Conservation (phyloP, 1,140 invertebrate genomes). For the Anoplolepis gracilipes region DNA sequence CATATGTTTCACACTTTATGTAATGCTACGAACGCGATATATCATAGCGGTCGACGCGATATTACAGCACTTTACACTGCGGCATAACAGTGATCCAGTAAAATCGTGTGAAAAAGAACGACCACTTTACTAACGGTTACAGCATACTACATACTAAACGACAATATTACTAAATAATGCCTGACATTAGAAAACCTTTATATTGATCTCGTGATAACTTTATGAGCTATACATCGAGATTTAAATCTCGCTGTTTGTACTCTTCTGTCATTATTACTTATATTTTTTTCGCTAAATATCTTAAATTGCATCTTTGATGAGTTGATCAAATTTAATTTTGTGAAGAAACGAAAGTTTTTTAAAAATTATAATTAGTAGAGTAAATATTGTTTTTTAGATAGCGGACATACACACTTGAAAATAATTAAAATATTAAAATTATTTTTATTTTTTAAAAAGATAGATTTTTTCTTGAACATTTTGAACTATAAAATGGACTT, state of each 20-base stretch:
- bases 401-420: no score
- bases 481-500: no score
- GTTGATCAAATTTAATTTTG: no score
- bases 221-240: background rate
- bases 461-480: no score
- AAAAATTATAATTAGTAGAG: no score
- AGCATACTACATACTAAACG: no score
- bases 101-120: background rate
- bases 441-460: no score
- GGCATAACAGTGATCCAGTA: background rate
- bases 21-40: background rate
- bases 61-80: background rate
- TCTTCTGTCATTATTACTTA: no score
- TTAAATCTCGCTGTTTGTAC: conserved; percentile 13
- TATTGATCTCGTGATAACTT: background rate
- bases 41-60: background rate
- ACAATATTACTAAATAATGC: background rate
- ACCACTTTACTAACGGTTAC: background rate
- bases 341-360: no score
- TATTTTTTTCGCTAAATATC: background rate
- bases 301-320: background rate
- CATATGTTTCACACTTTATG: background rate
- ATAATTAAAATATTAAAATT: no score
- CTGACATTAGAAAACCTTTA: background rate
- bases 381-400: no score